Evolutionary conservation across 2,113 vertebrate species (phyloP).

Genomic region (Rhinopomastus cyanomelas): DNA sequence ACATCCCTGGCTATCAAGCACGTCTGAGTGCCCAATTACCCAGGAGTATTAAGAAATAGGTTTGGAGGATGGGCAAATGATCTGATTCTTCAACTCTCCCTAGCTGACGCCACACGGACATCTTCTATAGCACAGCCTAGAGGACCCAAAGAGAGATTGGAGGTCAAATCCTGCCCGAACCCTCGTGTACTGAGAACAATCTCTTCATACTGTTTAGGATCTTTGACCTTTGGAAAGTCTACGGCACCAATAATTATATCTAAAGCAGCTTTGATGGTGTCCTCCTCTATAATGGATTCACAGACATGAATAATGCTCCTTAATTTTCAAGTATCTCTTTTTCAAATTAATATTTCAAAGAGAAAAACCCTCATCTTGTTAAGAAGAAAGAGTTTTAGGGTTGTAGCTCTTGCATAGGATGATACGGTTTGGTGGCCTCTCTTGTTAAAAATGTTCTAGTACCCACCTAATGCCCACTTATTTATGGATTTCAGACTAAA

Average conservation of each 20-base stretch:
- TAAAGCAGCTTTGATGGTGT: conserved; percentile 64
- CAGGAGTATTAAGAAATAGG: conserved; percentile 57
- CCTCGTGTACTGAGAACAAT: conserved; percentile 43
- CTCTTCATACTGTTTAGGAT: conserved; percentile 50
- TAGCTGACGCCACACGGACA: not conserved
- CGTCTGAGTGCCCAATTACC: conserved; percentile 57
- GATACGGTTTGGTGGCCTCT: conserved; percentile 73
- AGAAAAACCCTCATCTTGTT: conserved; percentile 72
- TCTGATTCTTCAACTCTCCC: conserved; percentile 56
- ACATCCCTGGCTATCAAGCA: conserved; percentile 67
- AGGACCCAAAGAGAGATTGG: conserved; percentile 39
- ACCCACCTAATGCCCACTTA: conserved; percentile 82
- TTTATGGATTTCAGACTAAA: conserved; percentile 85
- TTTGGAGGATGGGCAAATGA: conserved; percentile 55
- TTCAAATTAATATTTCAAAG: conserved; percentile 76
- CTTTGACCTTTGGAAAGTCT: conserved; percentile 65
- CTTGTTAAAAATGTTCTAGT: conserved; percentile 83
- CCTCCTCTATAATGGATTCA: conserved; percentile 73
- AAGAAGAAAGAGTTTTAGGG: conserved; percentile 69
- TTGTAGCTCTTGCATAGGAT: conserved; percentile 72
- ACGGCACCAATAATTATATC: conserved; percentile 70
- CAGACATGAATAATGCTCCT: conserved; percentile 77
- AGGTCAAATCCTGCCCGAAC: conserved; percentile 53
- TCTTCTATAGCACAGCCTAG: conserved; percentile 32
- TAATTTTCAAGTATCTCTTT: conserved; percentile 83